Conservation (phyloP, 2,113 vertebrate genomes). For the Dendrocopos noguchii region DNA sequence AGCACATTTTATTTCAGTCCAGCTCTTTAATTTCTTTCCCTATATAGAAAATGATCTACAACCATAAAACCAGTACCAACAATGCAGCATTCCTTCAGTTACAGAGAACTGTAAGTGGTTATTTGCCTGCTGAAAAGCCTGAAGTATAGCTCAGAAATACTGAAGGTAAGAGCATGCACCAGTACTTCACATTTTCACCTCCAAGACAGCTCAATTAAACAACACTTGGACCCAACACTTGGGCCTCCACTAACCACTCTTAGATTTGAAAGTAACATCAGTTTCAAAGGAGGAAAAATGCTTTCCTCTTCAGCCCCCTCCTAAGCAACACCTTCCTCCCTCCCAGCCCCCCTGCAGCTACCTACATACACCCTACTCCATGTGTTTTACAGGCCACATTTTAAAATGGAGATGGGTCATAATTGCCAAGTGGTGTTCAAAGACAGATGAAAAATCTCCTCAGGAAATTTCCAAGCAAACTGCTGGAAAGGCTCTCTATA, state of each 20-base stretch:
- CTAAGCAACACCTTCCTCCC: background rate
- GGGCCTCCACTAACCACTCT: background rate
- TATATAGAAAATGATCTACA: background rate
- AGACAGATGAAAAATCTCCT: background rate
- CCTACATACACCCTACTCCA: background rate
- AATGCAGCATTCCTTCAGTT: background rate
- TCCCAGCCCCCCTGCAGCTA: background rate
- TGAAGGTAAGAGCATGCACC: background rate
- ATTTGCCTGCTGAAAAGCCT: background rate
- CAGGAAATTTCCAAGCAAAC: slow-evolving; percentile 19
- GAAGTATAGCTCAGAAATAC: background rate
- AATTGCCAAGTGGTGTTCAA: background rate
- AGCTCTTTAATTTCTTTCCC: background rate
- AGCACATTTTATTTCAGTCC: background rate
- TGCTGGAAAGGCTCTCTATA: slow-evolving; percentile 31
- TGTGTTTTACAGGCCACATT: background rate
- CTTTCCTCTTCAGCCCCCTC: background rate
- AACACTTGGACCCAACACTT: background rate
- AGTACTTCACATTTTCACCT: background rate
- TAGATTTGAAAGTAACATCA: background rate
- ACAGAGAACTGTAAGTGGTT: background rate
- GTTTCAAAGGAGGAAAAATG: background rate
- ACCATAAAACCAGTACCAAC: background rate
- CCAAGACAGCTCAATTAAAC: background rate
- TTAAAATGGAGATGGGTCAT: background rate